A percentile compares a stretch with the other conserved stretches of the same genome.
Evolutionary conservation across 2,113 vertebrate genomes (phyloP).

Genomic region (Tauraco erythrolophus): DNA sequence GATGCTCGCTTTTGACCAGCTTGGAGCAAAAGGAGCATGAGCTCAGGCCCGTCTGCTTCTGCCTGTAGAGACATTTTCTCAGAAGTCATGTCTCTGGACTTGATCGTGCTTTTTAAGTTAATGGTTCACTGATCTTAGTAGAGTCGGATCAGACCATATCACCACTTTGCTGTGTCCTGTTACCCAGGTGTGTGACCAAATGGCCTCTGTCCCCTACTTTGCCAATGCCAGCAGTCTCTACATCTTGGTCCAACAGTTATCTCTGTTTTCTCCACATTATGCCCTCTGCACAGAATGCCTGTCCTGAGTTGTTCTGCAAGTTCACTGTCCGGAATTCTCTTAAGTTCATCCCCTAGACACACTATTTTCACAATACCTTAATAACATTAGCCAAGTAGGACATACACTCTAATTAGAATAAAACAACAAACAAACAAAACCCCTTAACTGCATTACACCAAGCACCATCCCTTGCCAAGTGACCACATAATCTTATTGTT

Average conservation of each 20-base stretch:
- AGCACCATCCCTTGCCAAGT: neutral
- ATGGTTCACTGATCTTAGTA: neutral
- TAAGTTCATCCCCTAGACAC: neutral
- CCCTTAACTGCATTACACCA: neutral
- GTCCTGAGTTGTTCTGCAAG: neutral
- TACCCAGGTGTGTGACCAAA: neutral
- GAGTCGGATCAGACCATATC: neutral
- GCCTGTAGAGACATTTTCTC: neutral
- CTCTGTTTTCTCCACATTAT: neutral
- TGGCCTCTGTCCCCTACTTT: neutral
- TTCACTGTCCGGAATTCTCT: constrained; percentile 6
- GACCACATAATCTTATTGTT: constrained; percentile 34
- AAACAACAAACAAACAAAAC: constrained; percentile 17
- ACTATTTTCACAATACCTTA: neutral
- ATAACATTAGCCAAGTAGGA: neutral
- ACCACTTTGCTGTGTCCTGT: neutral
- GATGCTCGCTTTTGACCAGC: neutral
- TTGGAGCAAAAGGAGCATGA: neutral
- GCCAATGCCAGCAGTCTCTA: neutral
- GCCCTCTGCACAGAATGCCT: neutral
- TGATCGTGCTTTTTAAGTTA: neutral
- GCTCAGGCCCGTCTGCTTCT: neutral
- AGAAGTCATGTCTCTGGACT: neutral
- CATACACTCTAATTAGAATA: constrained; percentile 12
- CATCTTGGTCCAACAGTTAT: neutral